Evolutionary conservation across 2,888 invertebrate species (phyloP).

Genomic region (Athripsodes cinereus): DNA sequence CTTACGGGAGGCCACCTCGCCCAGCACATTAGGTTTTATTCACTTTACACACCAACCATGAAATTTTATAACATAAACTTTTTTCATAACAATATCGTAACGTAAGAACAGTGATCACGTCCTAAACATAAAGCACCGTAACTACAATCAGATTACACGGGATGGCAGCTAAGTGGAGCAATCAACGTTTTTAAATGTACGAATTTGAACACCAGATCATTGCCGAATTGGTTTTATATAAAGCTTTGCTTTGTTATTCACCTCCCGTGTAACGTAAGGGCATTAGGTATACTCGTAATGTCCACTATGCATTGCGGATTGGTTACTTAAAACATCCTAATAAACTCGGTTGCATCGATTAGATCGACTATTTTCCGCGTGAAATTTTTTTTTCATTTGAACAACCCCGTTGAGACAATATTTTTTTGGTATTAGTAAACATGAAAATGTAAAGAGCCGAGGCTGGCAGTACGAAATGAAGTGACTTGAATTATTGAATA

Average conservation of each 20-base stretch:
- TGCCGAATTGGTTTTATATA: constrained; percentile 11
- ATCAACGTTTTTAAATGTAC: constrained; percentile 18
- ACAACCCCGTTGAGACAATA: constrained; percentile 11
- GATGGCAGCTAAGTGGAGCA: constrained; percentile 15
- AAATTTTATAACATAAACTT: too few species aligned
- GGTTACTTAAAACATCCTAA: too few species aligned
- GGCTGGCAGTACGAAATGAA: neutral
- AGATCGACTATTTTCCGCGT: constrained; percentile 17
- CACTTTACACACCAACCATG: too few species aligned
- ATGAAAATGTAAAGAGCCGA: constrained; percentile 10
- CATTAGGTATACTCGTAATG: too few species aligned
- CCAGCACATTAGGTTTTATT: too few species aligned
- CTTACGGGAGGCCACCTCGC: too few species aligned
- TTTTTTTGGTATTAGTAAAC: constrained; percentile 14
- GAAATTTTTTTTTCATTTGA: constrained; percentile 15
- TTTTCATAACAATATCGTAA: too few species aligned
- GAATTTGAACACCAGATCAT: constrained; percentile 13
- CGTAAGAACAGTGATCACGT: too few species aligned
- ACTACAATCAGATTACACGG: constrained; percentile 9
- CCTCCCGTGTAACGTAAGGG: constrained; percentile 7
- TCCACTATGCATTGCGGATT: too few species aligned
- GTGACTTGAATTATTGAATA: constrained; percentile 6
- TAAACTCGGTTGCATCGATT: too few species aligned
- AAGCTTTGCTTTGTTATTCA: constrained; percentile 16
- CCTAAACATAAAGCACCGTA: constrained; percentile 4